These are phyloP conservation scores for Gobio gobio DNA, from an alignment of 2,113 vertebrate genomes.

Conservation along the genomic window DNA sequence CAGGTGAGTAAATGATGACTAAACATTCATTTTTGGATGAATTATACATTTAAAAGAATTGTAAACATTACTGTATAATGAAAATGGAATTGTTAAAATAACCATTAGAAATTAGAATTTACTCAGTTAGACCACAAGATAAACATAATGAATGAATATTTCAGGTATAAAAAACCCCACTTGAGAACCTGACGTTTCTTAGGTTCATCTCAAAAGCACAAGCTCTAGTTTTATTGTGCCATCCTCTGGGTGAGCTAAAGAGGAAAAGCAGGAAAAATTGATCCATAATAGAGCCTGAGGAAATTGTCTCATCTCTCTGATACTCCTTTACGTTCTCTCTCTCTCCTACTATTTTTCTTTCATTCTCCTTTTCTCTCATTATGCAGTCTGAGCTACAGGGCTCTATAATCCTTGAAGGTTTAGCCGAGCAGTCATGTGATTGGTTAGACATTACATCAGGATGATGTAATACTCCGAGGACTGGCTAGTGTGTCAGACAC, in stretches of 20 bases:
- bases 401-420: conserved; percentile 83
- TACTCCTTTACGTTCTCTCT: conserved; percentile 55
- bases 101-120: no score
- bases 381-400: conserved; percentile 79
- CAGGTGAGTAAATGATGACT: no score
- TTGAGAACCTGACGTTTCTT: conserved; percentile 38
- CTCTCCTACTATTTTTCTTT: conserved; percentile 58
- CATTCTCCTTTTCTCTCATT: conserved; percentile 79
- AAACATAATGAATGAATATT: conserved; percentile 40
- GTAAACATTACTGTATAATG: neutral
- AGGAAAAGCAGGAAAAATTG: conserved; percentile 66
- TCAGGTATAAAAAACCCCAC: conserved; percentile 26
- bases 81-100: neutral
- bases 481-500: conserved; percentile 80
- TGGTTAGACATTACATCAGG: conserved; percentile 92
- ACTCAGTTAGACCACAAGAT: neutral
- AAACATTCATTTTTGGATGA: no score
- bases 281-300: conserved; percentile 72
- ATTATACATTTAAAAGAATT: no score
- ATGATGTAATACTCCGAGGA: conserved; percentile 87
- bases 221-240: conserved; percentile 46
- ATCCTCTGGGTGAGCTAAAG: conserved; percentile 64
- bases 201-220: conserved; percentile 27
- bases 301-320: conserved; percentile 66
- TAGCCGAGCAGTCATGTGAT: conserved; percentile 77